Conservation (phyloP, 2,797 vertebrate genomes). For the Enteromius anoplus region DNA sequence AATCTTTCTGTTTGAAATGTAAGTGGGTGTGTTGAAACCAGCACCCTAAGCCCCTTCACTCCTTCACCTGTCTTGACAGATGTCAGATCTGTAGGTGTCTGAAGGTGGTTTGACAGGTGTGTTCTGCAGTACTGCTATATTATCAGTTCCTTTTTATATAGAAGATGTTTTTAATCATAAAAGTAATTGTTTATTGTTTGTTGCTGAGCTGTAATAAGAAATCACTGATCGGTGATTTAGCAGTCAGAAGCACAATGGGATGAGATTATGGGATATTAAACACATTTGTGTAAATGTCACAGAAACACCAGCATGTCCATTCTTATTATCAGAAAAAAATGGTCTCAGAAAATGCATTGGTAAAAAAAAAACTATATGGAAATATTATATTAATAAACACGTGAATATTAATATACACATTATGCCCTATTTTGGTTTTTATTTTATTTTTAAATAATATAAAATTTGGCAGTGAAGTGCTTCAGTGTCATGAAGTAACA, state of each 20-base stretch:
- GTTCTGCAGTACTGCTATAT: not conserved
- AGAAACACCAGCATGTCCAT: not conserved
- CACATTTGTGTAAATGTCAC: not conserved
- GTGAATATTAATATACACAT: not conserved
- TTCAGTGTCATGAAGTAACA: not conserved
- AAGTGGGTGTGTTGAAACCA: not conserved
- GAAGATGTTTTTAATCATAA: not conserved
- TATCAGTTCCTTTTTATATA: not conserved
- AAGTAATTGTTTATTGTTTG: not conserved
- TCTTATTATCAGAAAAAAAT: not conserved
- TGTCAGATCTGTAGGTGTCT: conserved; percentile 4
- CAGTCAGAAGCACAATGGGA: not conserved
- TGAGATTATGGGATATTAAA: not conserved
- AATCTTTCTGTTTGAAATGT: not conserved
- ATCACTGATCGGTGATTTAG: not conserved
- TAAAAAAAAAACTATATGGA: not conserved
- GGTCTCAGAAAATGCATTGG: not conserved
- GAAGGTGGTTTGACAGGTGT: not conserved
- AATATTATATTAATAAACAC: not conserved
- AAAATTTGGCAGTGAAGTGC: not conserved
- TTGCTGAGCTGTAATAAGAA: not conserved
- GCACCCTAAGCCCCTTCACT: not conserved
- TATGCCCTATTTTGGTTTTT: not conserved
- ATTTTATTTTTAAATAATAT: not conserved
- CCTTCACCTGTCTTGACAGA: conserved; percentile 11